phyloP scores from a whole-genome alignment of 2,888 invertebrate species.

The Tridacna gigas region DNA sequence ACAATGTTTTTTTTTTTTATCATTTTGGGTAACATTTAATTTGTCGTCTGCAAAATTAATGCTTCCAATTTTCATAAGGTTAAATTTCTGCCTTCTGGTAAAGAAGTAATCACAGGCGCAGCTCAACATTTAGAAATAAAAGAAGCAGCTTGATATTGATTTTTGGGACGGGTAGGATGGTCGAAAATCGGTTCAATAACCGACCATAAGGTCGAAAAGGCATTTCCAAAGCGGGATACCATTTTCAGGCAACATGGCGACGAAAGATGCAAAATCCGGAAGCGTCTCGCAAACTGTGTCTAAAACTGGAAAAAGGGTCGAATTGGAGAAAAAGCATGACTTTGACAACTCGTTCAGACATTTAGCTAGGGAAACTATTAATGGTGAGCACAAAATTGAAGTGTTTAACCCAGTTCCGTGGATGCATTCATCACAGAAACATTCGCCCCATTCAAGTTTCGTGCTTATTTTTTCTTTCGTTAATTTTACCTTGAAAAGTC shows the following conservation, averaged over 20 bases:
- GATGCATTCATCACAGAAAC: neutral
- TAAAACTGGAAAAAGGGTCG: conserved; percentile 10
- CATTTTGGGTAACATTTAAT: too few species aligned
- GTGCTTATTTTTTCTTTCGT: neutral
- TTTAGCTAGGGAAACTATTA: neutral
- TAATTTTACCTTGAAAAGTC: too few species aligned
- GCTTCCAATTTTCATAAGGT: too few species aligned
- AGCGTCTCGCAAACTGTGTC: neutral
- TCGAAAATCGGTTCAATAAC: too few species aligned
- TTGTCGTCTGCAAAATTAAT: too few species aligned
- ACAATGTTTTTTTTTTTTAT: too few species aligned
- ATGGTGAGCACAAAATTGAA: neutral
- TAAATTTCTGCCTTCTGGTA: too few species aligned
- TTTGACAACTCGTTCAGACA: conserved; percentile 1
- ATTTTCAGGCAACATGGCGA: neutral
- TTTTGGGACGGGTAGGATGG: too few species aligned
- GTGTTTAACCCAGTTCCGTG: neutral
- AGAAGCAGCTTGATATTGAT: too few species aligned
- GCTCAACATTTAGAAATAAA: too few species aligned
- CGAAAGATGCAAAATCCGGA: neutral
- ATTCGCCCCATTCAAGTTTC: neutral
- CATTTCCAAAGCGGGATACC: neutral
- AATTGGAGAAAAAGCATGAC: neutral
- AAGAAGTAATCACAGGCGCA: too few species aligned
- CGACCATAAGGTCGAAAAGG: neutral